A percentile compares a stretch with the other conserved stretches of the same genome.
phyloP scores from a whole-genome alignment of 2,113 vertebrate genomes.

The Irena cyanogastra region DNA sequence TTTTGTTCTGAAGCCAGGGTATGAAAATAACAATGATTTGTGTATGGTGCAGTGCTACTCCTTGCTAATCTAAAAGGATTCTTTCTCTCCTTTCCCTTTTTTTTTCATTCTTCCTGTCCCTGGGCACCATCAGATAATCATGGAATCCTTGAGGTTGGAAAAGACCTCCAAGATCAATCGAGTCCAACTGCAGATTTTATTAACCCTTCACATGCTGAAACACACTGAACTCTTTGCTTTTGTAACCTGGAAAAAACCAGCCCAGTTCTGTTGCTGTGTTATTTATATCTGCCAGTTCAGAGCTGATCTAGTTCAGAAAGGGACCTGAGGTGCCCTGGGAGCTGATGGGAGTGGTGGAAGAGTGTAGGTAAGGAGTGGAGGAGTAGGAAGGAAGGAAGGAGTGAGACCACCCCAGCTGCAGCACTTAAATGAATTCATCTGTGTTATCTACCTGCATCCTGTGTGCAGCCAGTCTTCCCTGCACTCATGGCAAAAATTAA shows the following conservation, averaged over 20 bases:
- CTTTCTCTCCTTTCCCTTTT: not conserved
- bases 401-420: not conserved
- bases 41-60: not conserved
- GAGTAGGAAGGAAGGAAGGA: not conserved
- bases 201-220: not conserved
- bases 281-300: not conserved
- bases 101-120: not conserved
- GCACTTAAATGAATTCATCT: not conserved
- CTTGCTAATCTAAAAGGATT: not conserved
- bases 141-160: not conserved
- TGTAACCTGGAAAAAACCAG: not conserved
- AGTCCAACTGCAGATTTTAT: not conserved
- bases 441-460: not conserved
- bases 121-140: not conserved
- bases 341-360: not conserved
- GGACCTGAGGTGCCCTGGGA: not conserved
- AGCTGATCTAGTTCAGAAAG: not conserved
- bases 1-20: not conserved
- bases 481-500: constrained; percentile 5
- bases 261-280: not conserved
- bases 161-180: not conserved
- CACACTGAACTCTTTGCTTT: fast-evolving
- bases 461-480: not conserved
- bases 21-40: not conserved
- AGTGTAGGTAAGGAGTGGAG: not conserved